Evolutionary conservation across 2,113 vertebrate genomes (phyloP).

Genomic region (Phalacrocorax carbo): DNA sequence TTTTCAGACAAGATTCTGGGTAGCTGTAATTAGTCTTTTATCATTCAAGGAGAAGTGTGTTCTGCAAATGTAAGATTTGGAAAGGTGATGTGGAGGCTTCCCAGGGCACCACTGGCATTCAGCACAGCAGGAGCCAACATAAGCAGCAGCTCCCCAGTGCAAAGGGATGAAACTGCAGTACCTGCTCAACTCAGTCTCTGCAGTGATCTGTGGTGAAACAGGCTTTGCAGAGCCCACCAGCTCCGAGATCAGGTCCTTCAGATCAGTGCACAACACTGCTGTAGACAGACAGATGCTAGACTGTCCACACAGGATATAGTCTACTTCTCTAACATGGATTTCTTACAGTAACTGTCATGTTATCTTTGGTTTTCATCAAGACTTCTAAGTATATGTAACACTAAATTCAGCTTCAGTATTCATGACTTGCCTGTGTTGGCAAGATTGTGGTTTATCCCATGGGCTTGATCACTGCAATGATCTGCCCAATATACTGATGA

Average conservation of each 20-base stretch:
- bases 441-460: not conserved
- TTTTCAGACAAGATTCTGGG: not conserved
- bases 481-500: not conserved
- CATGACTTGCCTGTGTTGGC: not conserved
- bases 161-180: fast-evolving
- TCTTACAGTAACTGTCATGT: not conserved
- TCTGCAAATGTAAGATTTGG: not conserved
- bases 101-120: not conserved
- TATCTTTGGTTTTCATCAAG: not conserved
- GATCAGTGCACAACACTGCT: fast-evolving
- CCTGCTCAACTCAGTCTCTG: not conserved
- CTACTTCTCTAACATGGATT: not conserved
- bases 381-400: not conserved
- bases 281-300: not conserved
- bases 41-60: not conserved
- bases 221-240: not conserved
- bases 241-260: not conserved
- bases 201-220: not conserved
- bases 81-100: not conserved
- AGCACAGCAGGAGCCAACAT: fast-evolving
- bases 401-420: not conserved
- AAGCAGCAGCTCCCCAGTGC: not conserved
- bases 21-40: not conserved
- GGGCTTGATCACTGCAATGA: not conserved
- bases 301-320: not conserved